Base-by-base conservation (phyloP, 2,797 vertebrate genomes). In the Sebastes hopkinsi region DNA sequence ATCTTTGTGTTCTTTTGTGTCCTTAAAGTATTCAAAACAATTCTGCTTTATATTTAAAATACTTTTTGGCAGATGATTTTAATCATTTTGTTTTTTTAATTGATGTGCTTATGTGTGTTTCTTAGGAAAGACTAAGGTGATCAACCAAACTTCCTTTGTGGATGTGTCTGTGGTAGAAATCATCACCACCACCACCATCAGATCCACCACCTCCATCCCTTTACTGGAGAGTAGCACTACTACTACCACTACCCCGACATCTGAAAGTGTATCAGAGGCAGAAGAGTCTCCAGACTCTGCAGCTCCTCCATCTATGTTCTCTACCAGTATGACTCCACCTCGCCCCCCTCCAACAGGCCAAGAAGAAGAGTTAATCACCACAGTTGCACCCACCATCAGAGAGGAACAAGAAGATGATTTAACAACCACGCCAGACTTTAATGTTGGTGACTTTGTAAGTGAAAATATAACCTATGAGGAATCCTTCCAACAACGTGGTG, bases 261-360 rank as follows among this genome's bases (percentile, higher is more conserved):
- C 85, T 64, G 84, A 86, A 74, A 60, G 77, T 71, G 75, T 22
- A 27, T 52, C 80, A 60, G 82, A 87, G 12, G 32, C 59, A 36
- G 88, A 88, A 8, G 65, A 76, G 11, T 83, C 81, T 60, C 30
- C 60, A 50, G 86, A 89, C n/a, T 61, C 68, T 30, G 34, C 74
- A 6, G 60, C 36, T 84, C 36, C 80, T 52, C 86, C 95, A 36
- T 96, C 75, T 36, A 96, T 96, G 96, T 96, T 97, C 86, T 97
- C 96, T 22, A 92, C 96, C 75, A 96, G 95, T 87, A 96, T 96
- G 96, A 84, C 89, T 80, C 94, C 93, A 69, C 90, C 92, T 58
- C 91, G 60, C 6, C 68, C 82, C 67, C 89, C 85, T 72, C 80
- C 68, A 18, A 5, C 77, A 42, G 82, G 77, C 50, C 72, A 89